Evolutionary conservation across 92 coral and sea anemone genomes (phyloP).

Genomic region (Porites divaricata): DNA sequence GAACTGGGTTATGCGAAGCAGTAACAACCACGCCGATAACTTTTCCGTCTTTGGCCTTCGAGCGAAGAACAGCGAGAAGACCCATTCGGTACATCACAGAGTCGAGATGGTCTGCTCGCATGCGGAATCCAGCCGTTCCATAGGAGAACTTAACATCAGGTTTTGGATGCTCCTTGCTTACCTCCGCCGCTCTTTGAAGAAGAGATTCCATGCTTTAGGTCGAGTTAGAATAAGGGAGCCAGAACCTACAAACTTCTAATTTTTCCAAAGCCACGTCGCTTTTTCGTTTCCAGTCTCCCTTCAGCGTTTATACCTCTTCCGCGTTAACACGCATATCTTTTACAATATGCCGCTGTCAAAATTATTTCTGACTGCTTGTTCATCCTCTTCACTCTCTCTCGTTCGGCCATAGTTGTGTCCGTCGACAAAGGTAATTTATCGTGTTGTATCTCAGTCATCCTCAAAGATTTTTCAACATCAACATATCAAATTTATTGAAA

Average conservation of each 20-base stretch:
- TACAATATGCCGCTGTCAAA: conserved; percentile 7
- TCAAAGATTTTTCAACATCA: background rate
- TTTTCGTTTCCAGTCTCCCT: conserved; percentile 7
- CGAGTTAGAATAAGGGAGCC: background rate
- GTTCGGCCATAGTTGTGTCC: conserved; percentile 18
- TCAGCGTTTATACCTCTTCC: too few relatives aligned
- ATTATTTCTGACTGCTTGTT: conserved; percentile 11
- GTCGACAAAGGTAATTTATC: background rate
- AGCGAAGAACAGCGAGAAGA: conserved; percentile 88
- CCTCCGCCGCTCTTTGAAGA: conserved; percentile 73
- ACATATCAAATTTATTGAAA: background rate
- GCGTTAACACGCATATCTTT: background rate
- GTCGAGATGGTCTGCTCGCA: conserved; percentile 72
- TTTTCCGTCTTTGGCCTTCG: conserved; percentile 83
- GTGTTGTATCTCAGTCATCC: conserved; percentile 25
- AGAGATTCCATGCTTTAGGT: conserved; percentile 66
- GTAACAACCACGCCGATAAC: conserved; percentile 93
- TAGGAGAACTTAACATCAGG: conserved; percentile 82
- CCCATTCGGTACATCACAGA: conserved; percentile 99
- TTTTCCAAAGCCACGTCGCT: conserved; percentile 25
- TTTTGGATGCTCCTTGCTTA: conserved; percentile 78
- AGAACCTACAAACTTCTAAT: background rate
- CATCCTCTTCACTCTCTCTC: conserved; percentile 15
- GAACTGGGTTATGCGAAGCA: conserved; percentile 97
- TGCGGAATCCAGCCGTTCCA: conserved; percentile 98